phyloP scores from a whole-genome alignment of 2,113 vertebrate genomes.

The Puntigrus tetrazona region DNA sequence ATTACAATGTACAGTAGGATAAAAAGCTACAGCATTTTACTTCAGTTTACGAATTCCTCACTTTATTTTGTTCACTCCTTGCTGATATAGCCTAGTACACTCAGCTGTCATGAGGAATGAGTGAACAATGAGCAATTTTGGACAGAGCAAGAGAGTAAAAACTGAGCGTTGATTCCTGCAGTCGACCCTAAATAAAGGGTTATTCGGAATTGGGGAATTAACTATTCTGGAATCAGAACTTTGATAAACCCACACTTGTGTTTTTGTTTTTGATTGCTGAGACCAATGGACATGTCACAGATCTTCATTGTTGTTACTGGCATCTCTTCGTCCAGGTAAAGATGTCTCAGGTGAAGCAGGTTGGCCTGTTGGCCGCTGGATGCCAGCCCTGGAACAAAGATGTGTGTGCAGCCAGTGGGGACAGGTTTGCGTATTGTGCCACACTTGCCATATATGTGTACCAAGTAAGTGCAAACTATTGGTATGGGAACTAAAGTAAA shows the following conservation, averaged over 20 bases:
- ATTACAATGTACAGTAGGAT: neutral
- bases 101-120: too few species aligned
- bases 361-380: constrained; percentile 91
- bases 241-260: neutral
- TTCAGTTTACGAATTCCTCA: neutral
- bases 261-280: neutral
- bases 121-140: too few species aligned
- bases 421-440: constrained; percentile 96
- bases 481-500: neutral
- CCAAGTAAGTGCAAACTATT: constrained; percentile 77
- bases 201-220: neutral
- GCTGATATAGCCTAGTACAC: too few species aligned
- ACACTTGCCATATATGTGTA: constrained; percentile 96
- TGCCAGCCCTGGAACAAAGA: constrained; percentile 99
- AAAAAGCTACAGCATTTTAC: too few species aligned
- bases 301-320: neutral
- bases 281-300: neutral
- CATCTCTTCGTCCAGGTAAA: constrained; percentile 71
- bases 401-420: constrained; percentile 90
- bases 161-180: too few species aligned
- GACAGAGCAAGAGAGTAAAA: too few species aligned
- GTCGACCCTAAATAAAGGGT: too few species aligned
- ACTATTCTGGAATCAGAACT: too few species aligned
- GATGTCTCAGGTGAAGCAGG: constrained; percentile 97
- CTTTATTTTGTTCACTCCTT: too few species aligned